phyloP scores from a whole-genome alignment of 2,888 invertebrate genomes.

The Aquatica leii region DNA sequence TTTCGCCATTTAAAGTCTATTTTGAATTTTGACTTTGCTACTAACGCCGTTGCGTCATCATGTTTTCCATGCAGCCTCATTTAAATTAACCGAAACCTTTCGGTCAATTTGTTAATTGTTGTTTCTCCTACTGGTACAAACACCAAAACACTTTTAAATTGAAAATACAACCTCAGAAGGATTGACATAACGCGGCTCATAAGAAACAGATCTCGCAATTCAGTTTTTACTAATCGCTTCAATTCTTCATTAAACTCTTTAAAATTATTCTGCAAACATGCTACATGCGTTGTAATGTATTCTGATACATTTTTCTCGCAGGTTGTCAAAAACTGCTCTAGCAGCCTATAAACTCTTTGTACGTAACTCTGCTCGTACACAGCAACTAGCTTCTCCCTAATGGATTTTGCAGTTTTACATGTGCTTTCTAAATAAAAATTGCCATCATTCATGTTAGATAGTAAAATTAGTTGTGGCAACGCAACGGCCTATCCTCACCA shows the following conservation, averaged over 20 bases:
- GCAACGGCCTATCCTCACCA: neutral
- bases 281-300: slow-evolving; percentile 36
- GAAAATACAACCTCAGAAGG: slow-evolving; percentile 21
- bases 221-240: slow-evolving; percentile 6
- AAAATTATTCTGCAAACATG: slow-evolving; percentile 12
- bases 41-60: slow-evolving; percentile 3
- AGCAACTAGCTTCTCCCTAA: neutral
- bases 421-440: neutral
- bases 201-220: neutral
- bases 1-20: neutral
- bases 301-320: slow-evolving; percentile 32
- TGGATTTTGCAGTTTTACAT: neutral
- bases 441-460: neutral
- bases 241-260: slow-evolving; percentile 10
- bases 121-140: slow-evolving; percentile 17
- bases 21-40: slow-evolving; percentile 1
- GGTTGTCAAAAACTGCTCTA: slow-evolving; percentile 36
- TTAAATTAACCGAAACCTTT: slow-evolving; percentile 13
- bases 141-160: slow-evolving; percentile 30
- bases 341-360: slow-evolving; percentile 37
- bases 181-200: slow-evolving; percentile 19
- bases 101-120: slow-evolving; percentile 14
- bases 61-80: slow-evolving; percentile 9
- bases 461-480: neutral
- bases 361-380: slow-evolving; percentile 33